Evolutionary conservation across 1,140 invertebrate genomes (phyloP).

Genomic region (Drosophila pachea): DNA sequence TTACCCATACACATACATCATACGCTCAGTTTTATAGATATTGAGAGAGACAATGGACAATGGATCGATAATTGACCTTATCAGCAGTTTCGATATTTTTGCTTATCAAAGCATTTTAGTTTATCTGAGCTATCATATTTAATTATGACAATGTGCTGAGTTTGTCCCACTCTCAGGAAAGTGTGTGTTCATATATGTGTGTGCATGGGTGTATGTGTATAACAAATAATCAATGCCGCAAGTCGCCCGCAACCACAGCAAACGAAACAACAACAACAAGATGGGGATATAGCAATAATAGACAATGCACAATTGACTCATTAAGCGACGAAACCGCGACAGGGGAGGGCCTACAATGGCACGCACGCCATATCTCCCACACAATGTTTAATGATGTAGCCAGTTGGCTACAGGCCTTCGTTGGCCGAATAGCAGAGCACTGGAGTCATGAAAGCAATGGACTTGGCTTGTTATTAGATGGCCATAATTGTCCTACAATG

Average conservation of each 20-base stretch:
- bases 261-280: background rate
- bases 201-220: constrained; percentile 8
- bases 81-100: constrained; percentile 61
- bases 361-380: background rate
- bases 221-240: constrained; percentile 63
- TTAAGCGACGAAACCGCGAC: constrained; percentile 73
- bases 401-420: constrained; percentile 23
- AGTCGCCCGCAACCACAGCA: constrained; percentile 34
- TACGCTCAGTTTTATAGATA: background rate
- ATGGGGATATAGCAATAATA: constrained; percentile 22
- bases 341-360: constrained; percentile 44
- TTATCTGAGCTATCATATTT: constrained; percentile 63
- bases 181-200: too few relatives aligned
- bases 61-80: constrained; percentile 73
- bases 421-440: constrained; percentile 14
- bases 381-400: constrained; percentile 62
- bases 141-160: constrained; percentile 68
- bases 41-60: background rate
- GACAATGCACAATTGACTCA: constrained; percentile 69
- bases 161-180: constrained; percentile 1
- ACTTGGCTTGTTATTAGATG: constrained; percentile 33
- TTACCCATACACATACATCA: background rate
- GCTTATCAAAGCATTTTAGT: constrained; percentile 68
- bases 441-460: constrained; percentile 12
- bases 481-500: constrained; percentile 45